Conservation (phyloP, 2,113 vertebrate genomes). For the Eurystomus gularis region DNA sequence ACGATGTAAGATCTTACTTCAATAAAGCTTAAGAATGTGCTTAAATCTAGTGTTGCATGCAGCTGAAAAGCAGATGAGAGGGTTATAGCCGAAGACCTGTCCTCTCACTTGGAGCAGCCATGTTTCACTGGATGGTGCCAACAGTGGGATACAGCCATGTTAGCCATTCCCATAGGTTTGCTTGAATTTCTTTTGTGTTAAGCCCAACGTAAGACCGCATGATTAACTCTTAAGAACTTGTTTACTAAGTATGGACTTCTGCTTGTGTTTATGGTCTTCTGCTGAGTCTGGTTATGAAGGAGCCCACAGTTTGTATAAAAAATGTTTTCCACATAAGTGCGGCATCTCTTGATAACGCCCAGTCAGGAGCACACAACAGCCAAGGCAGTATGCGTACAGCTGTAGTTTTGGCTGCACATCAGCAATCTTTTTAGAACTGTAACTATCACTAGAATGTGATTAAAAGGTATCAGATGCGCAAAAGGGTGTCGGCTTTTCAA, state of each 20-base stretch:
- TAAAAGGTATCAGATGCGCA: not conserved
- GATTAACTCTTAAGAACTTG: not conserved
- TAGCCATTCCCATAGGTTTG: not conserved
- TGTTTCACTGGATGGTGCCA: not conserved
- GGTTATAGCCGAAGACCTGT: not conserved
- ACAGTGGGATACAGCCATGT: rapidly evolving
- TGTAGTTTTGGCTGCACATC: not conserved
- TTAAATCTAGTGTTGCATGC: not conserved
- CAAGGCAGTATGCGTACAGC: not conserved
- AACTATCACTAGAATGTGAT: not conserved
- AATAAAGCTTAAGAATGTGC: not conserved
- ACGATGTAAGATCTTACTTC: not conserved
- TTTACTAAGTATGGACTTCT: not conserved
- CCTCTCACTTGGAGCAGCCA: not conserved
- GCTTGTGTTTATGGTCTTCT: not conserved
- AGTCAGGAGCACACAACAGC: not conserved
- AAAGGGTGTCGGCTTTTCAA: not conserved
- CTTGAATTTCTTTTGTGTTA: not conserved
- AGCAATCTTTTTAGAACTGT: not conserved
- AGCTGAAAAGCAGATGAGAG: not conserved
- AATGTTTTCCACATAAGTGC: not conserved
- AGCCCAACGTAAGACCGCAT: not conserved
- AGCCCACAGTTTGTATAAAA: not conserved
- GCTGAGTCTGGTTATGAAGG: not conserved
- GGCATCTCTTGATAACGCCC: not conserved